These are phyloP conservation scores for Volucella zonaria DNA, from an alignment of 2,888 invertebrate species.

Conservation along the genomic window DNA sequence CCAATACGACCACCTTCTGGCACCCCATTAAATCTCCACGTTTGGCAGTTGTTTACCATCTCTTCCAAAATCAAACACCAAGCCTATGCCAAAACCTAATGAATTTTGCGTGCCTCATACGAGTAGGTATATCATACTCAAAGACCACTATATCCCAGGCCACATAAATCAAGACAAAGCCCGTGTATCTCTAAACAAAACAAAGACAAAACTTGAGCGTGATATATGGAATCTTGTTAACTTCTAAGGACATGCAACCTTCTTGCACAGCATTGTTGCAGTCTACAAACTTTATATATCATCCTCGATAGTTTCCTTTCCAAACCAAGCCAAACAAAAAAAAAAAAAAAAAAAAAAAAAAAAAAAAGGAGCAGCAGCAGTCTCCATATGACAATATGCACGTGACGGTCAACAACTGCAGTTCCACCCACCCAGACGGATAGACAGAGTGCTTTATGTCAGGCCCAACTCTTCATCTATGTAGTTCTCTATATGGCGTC, in stretches of 20 bases:
- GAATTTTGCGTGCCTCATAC: too few relatives aligned
- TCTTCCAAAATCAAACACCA: too few relatives aligned
- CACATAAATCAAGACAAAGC: too few relatives aligned
- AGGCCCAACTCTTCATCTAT: conserved; percentile 20
- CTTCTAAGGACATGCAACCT: conserved; percentile 39
- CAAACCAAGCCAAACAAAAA: conserved; percentile 2
- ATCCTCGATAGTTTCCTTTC: conserved; percentile 26
- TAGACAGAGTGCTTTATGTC: conserved; percentile 31
- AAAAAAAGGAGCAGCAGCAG: too few relatives aligned
- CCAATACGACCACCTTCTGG: too few relatives aligned
- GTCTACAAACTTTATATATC: conserved; percentile 57
- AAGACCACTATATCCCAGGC: too few relatives aligned
- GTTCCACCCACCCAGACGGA: conserved; percentile 33
- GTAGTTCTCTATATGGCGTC: conserved; percentile 17
- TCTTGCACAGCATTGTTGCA: conserved; percentile 11
- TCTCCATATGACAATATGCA: conserved; percentile 47
- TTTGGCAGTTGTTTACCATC: too few relatives aligned
- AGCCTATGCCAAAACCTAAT: too few relatives aligned
- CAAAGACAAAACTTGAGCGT: too few relatives aligned
- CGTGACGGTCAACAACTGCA: conserved; percentile 57
- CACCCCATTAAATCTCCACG: too few relatives aligned
- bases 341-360: background rate
- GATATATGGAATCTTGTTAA: conserved; percentile 17
- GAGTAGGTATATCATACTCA: too few relatives aligned
- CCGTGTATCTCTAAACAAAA: too few relatives aligned